These are phyloP conservation scores for Nibea coibor DNA, from an alignment of 2,113 vertebrate species.

Conservation along the genomic window DNA sequence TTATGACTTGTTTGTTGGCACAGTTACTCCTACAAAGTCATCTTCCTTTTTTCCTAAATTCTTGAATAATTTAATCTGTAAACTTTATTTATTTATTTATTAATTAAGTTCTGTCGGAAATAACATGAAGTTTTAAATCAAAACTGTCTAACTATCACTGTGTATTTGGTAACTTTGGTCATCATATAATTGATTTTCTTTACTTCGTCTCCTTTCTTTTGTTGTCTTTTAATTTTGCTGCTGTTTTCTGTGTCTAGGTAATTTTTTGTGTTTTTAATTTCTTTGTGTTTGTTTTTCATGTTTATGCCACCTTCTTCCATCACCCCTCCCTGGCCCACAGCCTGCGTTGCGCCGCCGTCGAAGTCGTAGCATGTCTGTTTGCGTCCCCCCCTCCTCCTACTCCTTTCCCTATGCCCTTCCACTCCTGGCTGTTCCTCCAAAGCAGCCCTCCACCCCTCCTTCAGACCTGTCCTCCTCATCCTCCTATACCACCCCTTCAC, in stretches of 20 bases:
- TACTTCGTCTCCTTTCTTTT: not conserved
- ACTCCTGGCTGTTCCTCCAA: slow-evolving; percentile 75
- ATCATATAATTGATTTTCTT: slow-evolving; percentile 9
- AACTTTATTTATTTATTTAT: not conserved
- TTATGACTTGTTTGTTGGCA: not conserved
- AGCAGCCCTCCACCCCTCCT: slow-evolving; percentile 90
- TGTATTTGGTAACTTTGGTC: slow-evolving; percentile 1
- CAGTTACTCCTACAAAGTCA: not conserved
- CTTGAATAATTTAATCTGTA: not conserved
- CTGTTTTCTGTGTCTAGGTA: slow-evolving; percentile 9
- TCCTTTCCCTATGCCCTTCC: slow-evolving; percentile 86
- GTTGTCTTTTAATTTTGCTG: slow-evolving; percentile 3
- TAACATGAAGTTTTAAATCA: not conserved
- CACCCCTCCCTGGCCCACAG: slow-evolving; percentile 64
- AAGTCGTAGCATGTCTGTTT: slow-evolving; percentile 98
- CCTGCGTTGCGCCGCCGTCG: slow-evolving; percentile 83
- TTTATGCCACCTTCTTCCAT: slow-evolving; percentile 47
- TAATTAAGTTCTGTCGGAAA: not conserved
- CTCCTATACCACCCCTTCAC: slow-evolving; percentile 83
- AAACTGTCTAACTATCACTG: not conserved
- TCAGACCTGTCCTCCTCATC: slow-evolving; percentile 87
- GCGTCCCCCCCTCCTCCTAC: slow-evolving; percentile 90
- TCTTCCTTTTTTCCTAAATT: not conserved
- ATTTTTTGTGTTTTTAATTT: slow-evolving; percentile 34
- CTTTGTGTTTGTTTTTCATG: slow-evolving; percentile 67